Evolutionary conservation across 2,113 vertebrate genomes (phyloP), one percentile per base, ranked within the genome.

Genomic region (Coregonus clupeaformis): DNA sequence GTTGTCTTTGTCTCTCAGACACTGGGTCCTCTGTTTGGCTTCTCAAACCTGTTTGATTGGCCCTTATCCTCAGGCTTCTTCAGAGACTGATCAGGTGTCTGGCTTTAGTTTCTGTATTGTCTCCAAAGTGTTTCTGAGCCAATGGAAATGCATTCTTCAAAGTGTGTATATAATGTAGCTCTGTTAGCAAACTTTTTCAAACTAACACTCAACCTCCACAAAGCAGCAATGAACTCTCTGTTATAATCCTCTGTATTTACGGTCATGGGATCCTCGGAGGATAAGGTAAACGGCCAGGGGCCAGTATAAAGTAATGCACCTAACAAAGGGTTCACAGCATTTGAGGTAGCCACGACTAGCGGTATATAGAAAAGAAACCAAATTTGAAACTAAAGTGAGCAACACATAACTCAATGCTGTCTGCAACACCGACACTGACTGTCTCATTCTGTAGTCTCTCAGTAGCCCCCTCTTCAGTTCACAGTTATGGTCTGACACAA

Each of bases 121-220:
- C 91, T 88, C 47, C 0, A 80, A 86, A 92, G 91, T 90, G 89
- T 91, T 91, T 90, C 88, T 91, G 89, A 89, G 91, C 88, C 75
- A 89, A 83, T 91, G 88, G 88, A 91, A 91, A 89, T 66, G 16
- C 84, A 91, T 80, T 90, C 90, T 88, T 88, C 80, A 0, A 45
- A 86, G 89, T 89, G 90, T 86, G 89, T 89, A 91, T 90, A 91
- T 89, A 91, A 88, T 82, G 85, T 79, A 82, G 88, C 87, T 91
- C 86, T 91, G 88, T 91, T 91, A 86, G 86, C 86, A 72, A 77
- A 82, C 81, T 77, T 75, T 75, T 72, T 45, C 25, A 49, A 65
- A 55, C 74, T 36, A 59, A 57, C 36, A 74, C 36, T 74, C 25
- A 52, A 25, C 13, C 18, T 29, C 12, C 5, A 36, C n/a, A 36